Conservation (phyloP, 2,888 invertebrate genomes). For the Cantharis nigra region DNA sequence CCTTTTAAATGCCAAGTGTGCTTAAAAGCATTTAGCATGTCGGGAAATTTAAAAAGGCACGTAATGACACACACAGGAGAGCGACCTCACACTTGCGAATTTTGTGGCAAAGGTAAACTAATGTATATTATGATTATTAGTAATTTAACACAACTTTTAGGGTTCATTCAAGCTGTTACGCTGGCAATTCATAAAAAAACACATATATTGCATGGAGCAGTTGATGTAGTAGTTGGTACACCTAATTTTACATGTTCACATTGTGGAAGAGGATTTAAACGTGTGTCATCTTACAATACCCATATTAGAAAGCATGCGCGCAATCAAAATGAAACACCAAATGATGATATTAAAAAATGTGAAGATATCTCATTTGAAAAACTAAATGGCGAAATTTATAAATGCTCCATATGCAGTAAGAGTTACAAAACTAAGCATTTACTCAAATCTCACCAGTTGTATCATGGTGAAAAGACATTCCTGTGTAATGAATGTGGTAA, state of each 20-base stretch:
- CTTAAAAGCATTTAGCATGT: slow-evolving; percentile 44
- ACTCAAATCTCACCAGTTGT: slow-evolving; percentile 33
- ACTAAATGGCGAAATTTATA: slow-evolving; percentile 1
- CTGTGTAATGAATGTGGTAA: slow-evolving; percentile 41
- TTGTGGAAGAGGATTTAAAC: slow-evolving; percentile 31
- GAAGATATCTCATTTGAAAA: slow-evolving; percentile 11
- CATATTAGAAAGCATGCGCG: slow-evolving; percentile 19
- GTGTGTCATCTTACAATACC: slow-evolving; percentile 19
- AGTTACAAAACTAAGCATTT: slow-evolving; percentile 31
- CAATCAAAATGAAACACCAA: slow-evolving; percentile 3
- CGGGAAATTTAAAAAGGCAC: slow-evolving; percentile 29
- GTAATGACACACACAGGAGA: slow-evolving; percentile 31
- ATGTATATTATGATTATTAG: neutral
- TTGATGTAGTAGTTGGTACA: slow-evolving; percentile 39
- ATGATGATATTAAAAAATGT: neutral
- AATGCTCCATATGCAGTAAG: slow-evolving; percentile 29
- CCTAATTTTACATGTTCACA: slow-evolving; percentile 36
- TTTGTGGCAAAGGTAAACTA: slow-evolving; percentile 29
- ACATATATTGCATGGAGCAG: slow-evolving; percentile 38
- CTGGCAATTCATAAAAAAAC: slow-evolving; percentile 46
- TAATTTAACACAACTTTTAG: slow-evolving; percentile 7
- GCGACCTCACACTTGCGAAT: slow-evolving; percentile 27
- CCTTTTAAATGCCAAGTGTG: slow-evolving; percentile 53
- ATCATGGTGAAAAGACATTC: slow-evolving; percentile 37
- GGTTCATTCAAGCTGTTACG: slow-evolving; percentile 29